Evolutionary conservation across 2,113 vertebrate genomes (phyloP), one percentile per base, ranked within the genome.

Genomic region (Dasyornis broadbenti): DNA sequence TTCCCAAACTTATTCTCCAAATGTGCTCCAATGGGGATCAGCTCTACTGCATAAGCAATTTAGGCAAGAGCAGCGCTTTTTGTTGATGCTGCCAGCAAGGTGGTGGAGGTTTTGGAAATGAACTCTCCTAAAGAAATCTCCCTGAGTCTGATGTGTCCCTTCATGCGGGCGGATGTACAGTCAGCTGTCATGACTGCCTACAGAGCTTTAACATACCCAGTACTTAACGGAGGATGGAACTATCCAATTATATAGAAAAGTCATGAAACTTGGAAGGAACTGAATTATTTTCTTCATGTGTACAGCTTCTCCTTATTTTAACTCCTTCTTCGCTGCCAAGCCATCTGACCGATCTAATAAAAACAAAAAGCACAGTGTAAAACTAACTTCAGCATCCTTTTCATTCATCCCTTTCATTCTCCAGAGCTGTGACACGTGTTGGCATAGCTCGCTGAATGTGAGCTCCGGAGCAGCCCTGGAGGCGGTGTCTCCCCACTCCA

Each of bases 101-200:
- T 56, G 30, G 19, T 76, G 70, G 21, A 21, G 22, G 23, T 37
- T 90, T 91, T 60, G 52, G 13, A 57, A 49, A 60, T 30, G 5
- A 86, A 2, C 6, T 49, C 20, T 68, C 10, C 49, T 45, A 14
- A 21, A 82, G 22, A 61, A 82, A 68, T 15, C 33, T 69, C 31
- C 68, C 69, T 56, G 83, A 39, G 60, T 82, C 37, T 71, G 61
- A 31, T 68, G n/a, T 80, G 73, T 76, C 66, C 3, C 57, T 95
- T 89, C 30, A 22, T 6, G 17, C 5, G 69, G 82, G 31, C 19
- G 6, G 26, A 13, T 53, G 30, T 45, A n/a, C 28, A 75, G 60
- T 71, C 68, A 84, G 60, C 87, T 91, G 81, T 91, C 95, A 87
- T 79, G 94, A 85, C 91, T 89, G 16, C 84, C 94, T 69, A 89